A percentile compares a stretch with the other conserved stretches of the same genome.
Evolutionary conservation across 2,888 invertebrate genomes (phyloP).

Genomic region (Idaea dimidiata): DNA sequence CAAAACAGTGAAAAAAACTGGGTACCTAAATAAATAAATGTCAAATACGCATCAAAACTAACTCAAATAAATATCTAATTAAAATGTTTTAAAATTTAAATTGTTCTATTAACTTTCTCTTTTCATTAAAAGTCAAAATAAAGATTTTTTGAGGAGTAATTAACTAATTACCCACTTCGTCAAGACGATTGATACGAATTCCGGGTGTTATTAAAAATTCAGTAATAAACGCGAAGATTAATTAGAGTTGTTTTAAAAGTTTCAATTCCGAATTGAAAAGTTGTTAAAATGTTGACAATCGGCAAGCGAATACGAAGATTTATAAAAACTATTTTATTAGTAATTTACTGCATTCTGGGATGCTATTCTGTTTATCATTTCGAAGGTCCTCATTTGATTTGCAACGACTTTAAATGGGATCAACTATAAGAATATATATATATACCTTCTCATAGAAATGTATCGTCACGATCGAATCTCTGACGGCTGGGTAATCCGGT

Average conservation of each 20-base stretch:
- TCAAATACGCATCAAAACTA: neutral
- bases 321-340: too few species aligned
- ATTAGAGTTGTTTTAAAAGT: slow-evolving; percentile 53
- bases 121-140: neutral
- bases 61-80: neutral
- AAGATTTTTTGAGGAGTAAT: slow-evolving; percentile 19
- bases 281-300: slow-evolving; percentile 41
- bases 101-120: neutral
- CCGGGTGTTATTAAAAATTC: slow-evolving; percentile 56
- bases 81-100: neutral
- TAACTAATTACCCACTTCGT: slow-evolving; percentile 29
- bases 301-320: slow-evolving; percentile 23
- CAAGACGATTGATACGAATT: slow-evolving; percentile 33
- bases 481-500: too few species aligned
- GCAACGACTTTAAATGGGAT: too few species aligned
- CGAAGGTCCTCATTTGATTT: too few species aligned
- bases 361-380: too few species aligned
- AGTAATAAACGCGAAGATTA: slow-evolving; percentile 57
- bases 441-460: too few species aligned
- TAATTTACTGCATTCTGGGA: too few species aligned
- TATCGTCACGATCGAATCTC: too few species aligned
- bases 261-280: slow-evolving; percentile 23
- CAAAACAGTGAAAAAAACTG: too few species aligned
- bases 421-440: too few species aligned
- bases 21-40: too few species aligned